A percentile compares a stretch with the other conserved stretches of the same genome.
phyloP scores from a whole-genome alignment of 1,140 invertebrate genomes.

The Philotrypesis tridentata region DNA sequence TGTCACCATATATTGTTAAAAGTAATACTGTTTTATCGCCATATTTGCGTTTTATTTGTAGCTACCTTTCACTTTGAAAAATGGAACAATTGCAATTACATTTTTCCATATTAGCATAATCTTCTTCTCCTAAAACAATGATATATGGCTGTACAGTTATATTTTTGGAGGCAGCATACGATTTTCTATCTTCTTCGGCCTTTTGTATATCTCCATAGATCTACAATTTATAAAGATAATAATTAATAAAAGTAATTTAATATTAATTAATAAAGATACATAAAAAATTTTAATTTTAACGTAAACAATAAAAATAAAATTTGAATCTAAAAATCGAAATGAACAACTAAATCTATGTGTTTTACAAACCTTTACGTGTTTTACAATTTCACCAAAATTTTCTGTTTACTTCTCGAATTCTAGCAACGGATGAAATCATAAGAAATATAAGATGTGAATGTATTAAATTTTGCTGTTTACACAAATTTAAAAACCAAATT shows the following conservation, averaged over 20 bases:
- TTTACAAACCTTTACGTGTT: neutral
- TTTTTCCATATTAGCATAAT: conserved; percentile 40
- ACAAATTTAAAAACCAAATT: neutral
- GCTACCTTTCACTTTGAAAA: conserved; percentile 52
- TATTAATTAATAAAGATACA: neutral
- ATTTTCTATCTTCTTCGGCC: neutral
- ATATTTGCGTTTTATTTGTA: conserved; percentile 51
- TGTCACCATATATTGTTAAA: conserved; percentile 60
- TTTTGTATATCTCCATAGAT: conserved; percentile 11
- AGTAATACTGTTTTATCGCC: conserved; percentile 58
- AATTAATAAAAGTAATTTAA: too few species aligned
- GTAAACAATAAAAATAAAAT: too few species aligned
- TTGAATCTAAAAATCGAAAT: too few species aligned
- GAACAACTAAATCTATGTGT: too few species aligned
- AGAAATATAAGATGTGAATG: neutral
- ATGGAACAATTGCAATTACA: conserved; percentile 42
- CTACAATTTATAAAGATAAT: too few species aligned
- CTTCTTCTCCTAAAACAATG: conserved; percentile 44
- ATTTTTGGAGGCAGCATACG: neutral
- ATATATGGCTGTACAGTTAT: conserved; percentile 48
- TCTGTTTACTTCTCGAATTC: neutral
- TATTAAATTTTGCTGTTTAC: neutral
- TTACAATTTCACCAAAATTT: neutral
- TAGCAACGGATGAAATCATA: neutral
- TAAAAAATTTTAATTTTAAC: neutral